Evolutionary conservation across 2,888 invertebrate genomes (phyloP).

Genomic region (Morpho helenor): DNA sequence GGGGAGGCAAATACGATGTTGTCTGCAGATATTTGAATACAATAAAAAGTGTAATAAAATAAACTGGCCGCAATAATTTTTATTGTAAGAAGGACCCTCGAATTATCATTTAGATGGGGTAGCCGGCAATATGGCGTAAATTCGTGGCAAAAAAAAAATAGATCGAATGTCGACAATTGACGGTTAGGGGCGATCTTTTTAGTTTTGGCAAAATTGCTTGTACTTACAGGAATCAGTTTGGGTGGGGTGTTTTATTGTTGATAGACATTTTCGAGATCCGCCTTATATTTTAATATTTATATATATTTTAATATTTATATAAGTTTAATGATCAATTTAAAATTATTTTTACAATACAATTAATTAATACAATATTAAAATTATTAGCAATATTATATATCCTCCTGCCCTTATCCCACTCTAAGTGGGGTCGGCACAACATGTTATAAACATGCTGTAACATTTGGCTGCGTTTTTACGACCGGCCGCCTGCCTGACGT

Average conservation of each 20-base stretch:
- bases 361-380: too few species aligned
- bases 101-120: constrained; percentile 78
- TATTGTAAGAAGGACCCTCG: constrained; percentile 72
- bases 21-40: constrained; percentile 58
- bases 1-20: constrained; percentile 24
- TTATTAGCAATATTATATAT: too few species aligned
- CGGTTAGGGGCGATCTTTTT: constrained; percentile 53
- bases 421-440: too few species aligned
- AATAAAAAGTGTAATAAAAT: constrained; percentile 77
- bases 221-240: constrained; percentile 38
- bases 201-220: constrained; percentile 52
- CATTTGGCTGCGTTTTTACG: too few species aligned
- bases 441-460: too few species aligned
- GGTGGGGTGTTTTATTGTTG: constrained; percentile 29
- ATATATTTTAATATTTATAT: background rate
- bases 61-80: constrained; percentile 77
- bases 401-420: too few species aligned
- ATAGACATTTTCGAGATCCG: background rate
- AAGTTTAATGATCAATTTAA: too few species aligned
- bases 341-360: too few species aligned
- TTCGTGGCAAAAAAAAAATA: constrained; percentile 52
- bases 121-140: constrained; percentile 69
- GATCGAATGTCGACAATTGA: constrained; percentile 56
- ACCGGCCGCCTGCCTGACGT: too few species aligned
- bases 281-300: background rate